phyloP scores from a whole-genome alignment of 2,797 vertebrate species.

The Amblyraja radiata region DNA sequence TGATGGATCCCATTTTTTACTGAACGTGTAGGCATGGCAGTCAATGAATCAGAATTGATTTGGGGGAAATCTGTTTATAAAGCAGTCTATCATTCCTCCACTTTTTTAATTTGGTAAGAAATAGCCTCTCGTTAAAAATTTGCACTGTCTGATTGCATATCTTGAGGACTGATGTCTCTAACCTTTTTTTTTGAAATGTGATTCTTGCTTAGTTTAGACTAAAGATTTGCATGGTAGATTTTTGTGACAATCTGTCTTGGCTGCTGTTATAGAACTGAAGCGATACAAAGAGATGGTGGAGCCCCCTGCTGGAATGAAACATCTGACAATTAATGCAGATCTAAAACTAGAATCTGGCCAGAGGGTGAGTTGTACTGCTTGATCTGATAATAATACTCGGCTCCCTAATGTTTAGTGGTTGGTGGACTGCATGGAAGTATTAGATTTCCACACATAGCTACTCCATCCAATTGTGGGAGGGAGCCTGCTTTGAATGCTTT shows the following conservation, averaged over 20 bases:
- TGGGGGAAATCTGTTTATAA: background rate
- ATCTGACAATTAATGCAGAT: slow-evolving; percentile 67
- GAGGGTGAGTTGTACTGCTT: slow-evolving; percentile 59
- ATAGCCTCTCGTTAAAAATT: background rate
- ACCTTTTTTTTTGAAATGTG: background rate
- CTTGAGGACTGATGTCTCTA: background rate
- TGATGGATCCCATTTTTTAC: too few relatives aligned
- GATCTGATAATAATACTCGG: background rate
- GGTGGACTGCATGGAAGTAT: background rate
- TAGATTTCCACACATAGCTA: background rate
- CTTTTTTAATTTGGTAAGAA: background rate
- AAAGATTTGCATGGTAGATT: background rate
- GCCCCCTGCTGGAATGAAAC: slow-evolving; percentile 59
- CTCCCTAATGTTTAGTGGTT: background rate
- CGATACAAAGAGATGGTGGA: slow-evolving; percentile 68
- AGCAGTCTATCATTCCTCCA: background rate
- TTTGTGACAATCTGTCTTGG: background rate
- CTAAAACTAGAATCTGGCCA: slow-evolving; percentile 86
- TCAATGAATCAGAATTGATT: too few relatives aligned
- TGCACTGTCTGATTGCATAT: background rate
- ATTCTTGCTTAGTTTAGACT: background rate
- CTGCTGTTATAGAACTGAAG: slow-evolving; percentile 62
- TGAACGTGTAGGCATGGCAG: too few relatives aligned
- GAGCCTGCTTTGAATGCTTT: background rate
- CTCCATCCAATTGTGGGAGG: too few relatives aligned